Evolutionary conservation across 2,113 vertebrate genomes (phyloP).

Genomic region (Sminthopsis crassicaudata): DNA sequence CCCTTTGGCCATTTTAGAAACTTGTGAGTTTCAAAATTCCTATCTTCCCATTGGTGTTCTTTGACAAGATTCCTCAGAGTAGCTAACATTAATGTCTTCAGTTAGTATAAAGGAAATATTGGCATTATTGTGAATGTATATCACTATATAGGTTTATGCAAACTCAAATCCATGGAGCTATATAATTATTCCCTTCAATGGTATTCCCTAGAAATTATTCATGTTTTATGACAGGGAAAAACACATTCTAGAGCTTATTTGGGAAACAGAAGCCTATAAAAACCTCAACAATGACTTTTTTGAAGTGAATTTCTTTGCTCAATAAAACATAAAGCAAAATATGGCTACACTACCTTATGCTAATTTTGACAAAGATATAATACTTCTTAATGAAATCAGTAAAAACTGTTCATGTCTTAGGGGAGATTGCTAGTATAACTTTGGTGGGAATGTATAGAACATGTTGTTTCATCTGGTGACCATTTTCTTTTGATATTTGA

Average conservation of each 20-base stretch:
- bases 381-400: neutral
- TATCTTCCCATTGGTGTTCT: neutral
- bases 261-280: neutral
- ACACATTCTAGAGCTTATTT: neutral
- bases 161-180: neutral
- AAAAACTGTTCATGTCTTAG: neutral
- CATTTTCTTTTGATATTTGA: neutral
- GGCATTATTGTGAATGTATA: neutral
- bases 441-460: neutral
- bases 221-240: neutral
- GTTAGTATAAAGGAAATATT: neutral
- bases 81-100: neutral
- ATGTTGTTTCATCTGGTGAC: neutral
- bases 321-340: neutral
- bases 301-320: neutral
- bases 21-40: neutral
- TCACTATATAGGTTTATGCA: neutral
- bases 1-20: neutral
- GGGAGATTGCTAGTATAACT: neutral
- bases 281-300: neutral
- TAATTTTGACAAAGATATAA: neutral
- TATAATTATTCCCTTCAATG: neutral
- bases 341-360: neutral
- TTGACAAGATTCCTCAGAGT: neutral
- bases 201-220: neutral